These are phyloP conservation scores for Campoletis sonorensis DNA, from an alignment of 1,140 invertebrate genomes.

Conservation along the genomic window DNA sequence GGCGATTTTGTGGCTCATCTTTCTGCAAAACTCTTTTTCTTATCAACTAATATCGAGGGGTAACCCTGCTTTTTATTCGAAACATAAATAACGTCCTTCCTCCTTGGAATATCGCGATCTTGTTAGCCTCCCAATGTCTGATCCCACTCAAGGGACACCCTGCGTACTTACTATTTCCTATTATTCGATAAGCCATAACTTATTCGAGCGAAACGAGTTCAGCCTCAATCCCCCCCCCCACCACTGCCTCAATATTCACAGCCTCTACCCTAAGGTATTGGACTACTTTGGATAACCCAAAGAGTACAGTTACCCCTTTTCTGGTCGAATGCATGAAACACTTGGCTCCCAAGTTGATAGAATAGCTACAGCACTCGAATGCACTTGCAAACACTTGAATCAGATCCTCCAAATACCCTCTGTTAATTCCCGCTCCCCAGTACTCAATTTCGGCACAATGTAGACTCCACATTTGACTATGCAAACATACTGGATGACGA, in stretches of 20 bases:
- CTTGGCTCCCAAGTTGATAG: not conserved
- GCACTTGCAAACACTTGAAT: not conserved
- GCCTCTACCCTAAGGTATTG: not conserved
- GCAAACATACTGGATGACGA: not conserved
- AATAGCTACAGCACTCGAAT: not conserved
- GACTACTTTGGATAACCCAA: not conserved
- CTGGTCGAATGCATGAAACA: not conserved
- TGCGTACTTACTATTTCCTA: no score
- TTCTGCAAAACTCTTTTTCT: no score
- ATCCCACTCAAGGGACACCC: no score
- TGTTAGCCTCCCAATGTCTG: no score
- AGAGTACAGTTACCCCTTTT: not conserved
- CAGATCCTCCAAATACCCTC: not conserved
- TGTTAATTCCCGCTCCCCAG: not conserved
- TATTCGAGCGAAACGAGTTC: not conserved
- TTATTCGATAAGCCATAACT: not conserved
- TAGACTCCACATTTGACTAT: not conserved
- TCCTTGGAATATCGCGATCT: not conserved
- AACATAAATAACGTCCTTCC: not conserved
- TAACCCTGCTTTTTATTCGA: no score
- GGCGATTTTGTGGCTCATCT: no score
- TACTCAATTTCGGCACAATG: not conserved
- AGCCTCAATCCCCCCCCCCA: not conserved
- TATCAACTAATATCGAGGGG: no score
- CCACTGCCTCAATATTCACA: not conserved